phyloP scores from a whole-genome alignment of 2,113 vertebrate genomes.

The Solenodon paradoxus region DNA sequence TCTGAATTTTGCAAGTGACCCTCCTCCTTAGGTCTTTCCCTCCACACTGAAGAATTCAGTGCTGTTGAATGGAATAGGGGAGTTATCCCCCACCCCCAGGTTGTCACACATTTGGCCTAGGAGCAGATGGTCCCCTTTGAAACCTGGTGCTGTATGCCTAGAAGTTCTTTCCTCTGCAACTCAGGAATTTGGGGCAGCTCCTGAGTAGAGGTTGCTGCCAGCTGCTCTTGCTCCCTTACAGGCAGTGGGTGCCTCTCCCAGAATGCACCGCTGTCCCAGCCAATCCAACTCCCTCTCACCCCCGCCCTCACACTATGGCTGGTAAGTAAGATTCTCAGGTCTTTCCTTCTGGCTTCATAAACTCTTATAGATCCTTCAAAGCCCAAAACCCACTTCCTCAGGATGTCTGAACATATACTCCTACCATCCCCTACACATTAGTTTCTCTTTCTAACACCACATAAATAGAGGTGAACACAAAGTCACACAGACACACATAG shows the following conservation, averaged over 20 bases:
- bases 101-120: not conserved
- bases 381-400: not conserved
- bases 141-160: not conserved
- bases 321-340: not conserved
- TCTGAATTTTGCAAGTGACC: not conserved
- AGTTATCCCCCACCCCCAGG: not conserved
- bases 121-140: not conserved
- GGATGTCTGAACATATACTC: not conserved
- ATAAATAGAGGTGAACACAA: not conserved
- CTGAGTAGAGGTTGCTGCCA: not conserved
- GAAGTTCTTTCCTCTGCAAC: not conserved
- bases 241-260: not conserved
- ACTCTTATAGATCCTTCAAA: not conserved
- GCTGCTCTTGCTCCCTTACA: not conserved
- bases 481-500: not conserved
- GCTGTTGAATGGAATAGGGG: not conserved
- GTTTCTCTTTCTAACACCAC: not conserved
- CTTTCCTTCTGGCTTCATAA: not conserved
- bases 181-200: not conserved
- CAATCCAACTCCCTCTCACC: not conserved
- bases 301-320: no score
- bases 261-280: not conserved
- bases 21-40: not conserved
- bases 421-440: not conserved
- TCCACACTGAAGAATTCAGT: not conserved